These are phyloP conservation scores for Apostichopus parvimensis DNA, from an alignment of 35 echinoderm and acorn worm species.

Conservation along the genomic window DNA sequence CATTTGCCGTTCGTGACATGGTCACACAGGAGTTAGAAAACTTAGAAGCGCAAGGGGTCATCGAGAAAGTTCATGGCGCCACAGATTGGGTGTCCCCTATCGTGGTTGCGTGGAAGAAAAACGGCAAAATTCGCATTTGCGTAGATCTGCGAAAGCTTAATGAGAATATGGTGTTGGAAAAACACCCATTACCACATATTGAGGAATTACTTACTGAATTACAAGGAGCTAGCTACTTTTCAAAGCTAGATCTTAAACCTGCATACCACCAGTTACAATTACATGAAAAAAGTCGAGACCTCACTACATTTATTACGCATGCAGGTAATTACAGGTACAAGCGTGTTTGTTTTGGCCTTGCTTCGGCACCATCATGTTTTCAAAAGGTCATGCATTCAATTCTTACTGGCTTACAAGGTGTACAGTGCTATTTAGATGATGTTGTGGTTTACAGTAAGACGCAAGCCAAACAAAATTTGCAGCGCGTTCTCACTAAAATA, in stretches of 20 bases:
- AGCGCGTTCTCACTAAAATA: conserved; percentile 29
- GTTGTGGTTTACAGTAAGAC: conserved; percentile 46
- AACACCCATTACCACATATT: conserved; percentile 68
- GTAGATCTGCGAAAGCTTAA: conserved; percentile 57
- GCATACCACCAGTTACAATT: conserved; percentile 70
- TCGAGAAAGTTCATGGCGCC: neutral
- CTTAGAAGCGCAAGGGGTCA: neutral
- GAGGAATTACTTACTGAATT: conserved; percentile 52
- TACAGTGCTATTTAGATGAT: conserved; percentile 1
- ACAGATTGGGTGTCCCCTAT: conserved; percentile 51
- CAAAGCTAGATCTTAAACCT: conserved; percentile 66
- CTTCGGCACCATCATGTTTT: conserved; percentile 51
- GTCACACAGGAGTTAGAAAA: conserved; percentile 1
- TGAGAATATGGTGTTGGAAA: conserved; percentile 61
- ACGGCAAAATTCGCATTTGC: conserved; percentile 58
- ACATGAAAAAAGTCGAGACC: conserved; percentile 43
- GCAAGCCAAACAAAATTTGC: conserved; percentile 34
- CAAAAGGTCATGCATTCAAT: conserved; percentile 53
- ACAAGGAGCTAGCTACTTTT: conserved; percentile 51
- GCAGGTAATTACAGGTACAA: conserved; percentile 55
- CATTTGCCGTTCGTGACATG: neutral
- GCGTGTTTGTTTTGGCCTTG: conserved; percentile 41
- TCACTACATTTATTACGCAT: conserved; percentile 77
- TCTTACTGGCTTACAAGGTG: conserved; percentile 47
- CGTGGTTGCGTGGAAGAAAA: conserved; percentile 62